Evolutionary conservation across 2,888 invertebrate genomes (phyloP).

Genomic region (Drosophila pegasa): DNA sequence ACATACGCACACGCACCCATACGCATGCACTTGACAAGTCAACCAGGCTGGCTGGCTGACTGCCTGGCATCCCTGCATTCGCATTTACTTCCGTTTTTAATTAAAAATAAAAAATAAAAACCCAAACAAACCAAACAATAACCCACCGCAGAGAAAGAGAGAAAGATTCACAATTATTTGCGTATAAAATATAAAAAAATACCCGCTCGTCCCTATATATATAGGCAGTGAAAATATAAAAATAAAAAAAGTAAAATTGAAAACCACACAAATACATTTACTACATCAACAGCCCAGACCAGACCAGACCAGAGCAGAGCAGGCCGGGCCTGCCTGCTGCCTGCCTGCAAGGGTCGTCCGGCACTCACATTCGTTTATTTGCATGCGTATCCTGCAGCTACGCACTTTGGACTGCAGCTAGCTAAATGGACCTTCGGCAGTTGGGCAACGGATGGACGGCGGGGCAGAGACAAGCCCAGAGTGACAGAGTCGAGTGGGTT

Average conservation of each 20-base stretch:
- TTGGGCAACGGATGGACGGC: neutral
- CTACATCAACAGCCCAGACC: conserved; percentile 51
- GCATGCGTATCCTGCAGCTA: conserved; percentile 75
- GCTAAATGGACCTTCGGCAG: conserved; percentile 25
- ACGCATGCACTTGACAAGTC: conserved; percentile 63
- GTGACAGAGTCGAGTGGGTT: conserved; percentile 20
- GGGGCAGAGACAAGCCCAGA: neutral
- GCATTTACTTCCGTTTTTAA: conserved; percentile 80
- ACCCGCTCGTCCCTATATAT: conserved; percentile 1
- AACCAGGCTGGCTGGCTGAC: conserved; percentile 41
- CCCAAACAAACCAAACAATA: conserved; percentile 75
- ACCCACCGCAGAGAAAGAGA: conserved; percentile 51
- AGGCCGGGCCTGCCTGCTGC: too few relatives aligned
- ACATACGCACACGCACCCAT: conserved; percentile 20
- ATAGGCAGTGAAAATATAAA: conserved; percentile 16
- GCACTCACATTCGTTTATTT: conserved; percentile 51
- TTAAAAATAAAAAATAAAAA: conserved; percentile 78
- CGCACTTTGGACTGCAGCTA: conserved; percentile 63
- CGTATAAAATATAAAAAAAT: conserved; percentile 66
- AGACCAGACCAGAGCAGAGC: neutral
- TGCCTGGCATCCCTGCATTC: conserved; percentile 35
- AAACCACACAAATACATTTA: conserved; percentile 72
- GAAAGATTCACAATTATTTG: conserved; percentile 77
- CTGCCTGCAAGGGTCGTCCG: conserved; percentile 61
- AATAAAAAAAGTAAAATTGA: conserved; percentile 51